phyloP scores from a whole-genome alignment of 2,113 vertebrate species.

The Rousettus leschenaultii region DNA sequence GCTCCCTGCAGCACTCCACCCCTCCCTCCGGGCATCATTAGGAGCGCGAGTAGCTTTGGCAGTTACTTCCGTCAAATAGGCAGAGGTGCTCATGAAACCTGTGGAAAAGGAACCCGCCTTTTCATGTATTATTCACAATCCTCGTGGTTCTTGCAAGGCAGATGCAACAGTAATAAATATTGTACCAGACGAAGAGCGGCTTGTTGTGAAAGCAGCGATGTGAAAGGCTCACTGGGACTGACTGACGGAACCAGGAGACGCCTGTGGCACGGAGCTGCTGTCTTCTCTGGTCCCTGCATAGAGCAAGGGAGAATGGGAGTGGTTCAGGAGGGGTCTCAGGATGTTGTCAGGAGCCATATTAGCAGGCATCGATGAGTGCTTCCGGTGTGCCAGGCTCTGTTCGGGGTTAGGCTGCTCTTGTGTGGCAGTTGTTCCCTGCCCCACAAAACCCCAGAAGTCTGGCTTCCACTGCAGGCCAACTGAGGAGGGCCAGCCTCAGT shows the following conservation, averaged over 20 bases:
- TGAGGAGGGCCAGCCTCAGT: neutral
- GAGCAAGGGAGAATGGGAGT: accelerated
- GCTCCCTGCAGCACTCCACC: accelerated
- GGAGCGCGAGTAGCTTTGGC: conserved; percentile 48
- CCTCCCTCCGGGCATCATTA: neutral
- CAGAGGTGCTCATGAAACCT: conserved; percentile 59
- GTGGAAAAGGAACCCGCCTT: conserved; percentile 45
- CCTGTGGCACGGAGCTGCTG: neutral
- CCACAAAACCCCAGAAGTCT: too few relatives aligned
- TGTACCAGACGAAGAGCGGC: neutral
- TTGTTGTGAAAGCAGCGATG: neutral
- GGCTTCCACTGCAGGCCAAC: neutral
- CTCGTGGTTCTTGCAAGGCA: conserved; percentile 4
- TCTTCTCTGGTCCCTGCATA: neutral
- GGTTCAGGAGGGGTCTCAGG: neutral
- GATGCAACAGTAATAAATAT: neutral
- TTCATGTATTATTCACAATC: conserved; percentile 6
- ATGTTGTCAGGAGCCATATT: accelerated
- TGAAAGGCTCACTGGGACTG: neutral
- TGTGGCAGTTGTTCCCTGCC: too few relatives aligned
- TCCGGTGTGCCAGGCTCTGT: neutral
- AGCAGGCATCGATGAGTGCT: accelerated
- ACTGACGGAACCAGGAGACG: neutral
- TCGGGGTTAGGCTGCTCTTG: neutral
- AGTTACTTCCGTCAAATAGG: conserved; percentile 44